A percentile compares a stretch with the other conserved stretches of the same genome.
Conservation (phyloP, 2,113 vertebrate species). For the human (Homo sapiens) region DNA sequence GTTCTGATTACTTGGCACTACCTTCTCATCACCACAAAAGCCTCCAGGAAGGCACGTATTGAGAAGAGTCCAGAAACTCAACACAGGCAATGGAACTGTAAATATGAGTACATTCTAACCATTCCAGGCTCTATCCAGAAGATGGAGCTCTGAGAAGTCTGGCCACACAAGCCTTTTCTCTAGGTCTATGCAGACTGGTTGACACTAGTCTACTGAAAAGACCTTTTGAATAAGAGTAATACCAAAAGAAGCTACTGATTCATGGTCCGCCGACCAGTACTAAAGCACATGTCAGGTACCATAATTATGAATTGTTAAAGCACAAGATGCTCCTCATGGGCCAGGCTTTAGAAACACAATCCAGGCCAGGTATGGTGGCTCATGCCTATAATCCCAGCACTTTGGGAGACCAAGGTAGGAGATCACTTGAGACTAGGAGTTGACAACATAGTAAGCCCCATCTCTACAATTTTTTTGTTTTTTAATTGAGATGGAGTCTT, state of each 20-base stretch:
- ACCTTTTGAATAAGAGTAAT: not conserved
- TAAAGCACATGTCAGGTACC: not conserved
- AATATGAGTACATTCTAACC: not conserved
- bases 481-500: too few species aligned
- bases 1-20: not conserved
- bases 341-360: not conserved
- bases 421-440: too few species aligned
- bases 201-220: not conserved
- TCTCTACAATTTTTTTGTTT: not conserved
- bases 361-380: too few species aligned
- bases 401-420: too few species aligned
- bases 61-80: not conserved
- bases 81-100: not conserved
- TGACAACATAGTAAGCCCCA: not conserved
- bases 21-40: not conserved
- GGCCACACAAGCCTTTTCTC: not conserved
- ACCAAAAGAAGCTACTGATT: not conserved
- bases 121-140: not conserved
- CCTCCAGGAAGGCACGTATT: not conserved
- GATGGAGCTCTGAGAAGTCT: not conserved
- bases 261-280: not conserved
- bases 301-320: not conserved
- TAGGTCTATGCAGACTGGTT: not conserved
- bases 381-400: too few species aligned
- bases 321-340: not conserved